Evolutionary conservation across 2,113 vertebrate species (phyloP).

Genomic region (Rousettus leschenaultii): DNA sequence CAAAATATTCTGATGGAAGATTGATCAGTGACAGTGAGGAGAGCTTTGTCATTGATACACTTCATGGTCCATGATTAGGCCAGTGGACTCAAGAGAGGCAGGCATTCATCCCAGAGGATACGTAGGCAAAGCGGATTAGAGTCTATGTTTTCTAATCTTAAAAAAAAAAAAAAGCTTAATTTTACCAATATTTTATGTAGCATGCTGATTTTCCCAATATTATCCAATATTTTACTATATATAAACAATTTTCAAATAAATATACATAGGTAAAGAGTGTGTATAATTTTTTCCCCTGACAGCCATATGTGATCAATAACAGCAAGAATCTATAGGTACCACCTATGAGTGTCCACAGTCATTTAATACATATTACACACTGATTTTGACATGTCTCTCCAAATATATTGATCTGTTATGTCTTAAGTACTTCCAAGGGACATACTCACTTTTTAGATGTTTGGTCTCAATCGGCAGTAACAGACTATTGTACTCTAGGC

Average conservation of each 20-base stretch:
- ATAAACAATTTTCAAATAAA: not conserved
- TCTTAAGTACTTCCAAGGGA: conserved; percentile 11
- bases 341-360: not conserved
- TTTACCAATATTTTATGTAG: not conserved
- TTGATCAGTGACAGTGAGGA: not conserved
- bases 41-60: not conserved
- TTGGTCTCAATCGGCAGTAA: not conserved
- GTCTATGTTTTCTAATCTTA: not conserved
- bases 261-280: not conserved
- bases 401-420: conserved; percentile 19
- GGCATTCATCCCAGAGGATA: not conserved
- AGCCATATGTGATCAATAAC: not conserved
- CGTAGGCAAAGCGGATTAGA: not conserved
- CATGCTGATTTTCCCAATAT: not conserved
- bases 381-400: not conserved
- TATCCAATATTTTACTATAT: not conserved
- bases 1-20: not conserved
- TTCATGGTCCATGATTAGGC: not conserved
- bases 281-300: not conserved
- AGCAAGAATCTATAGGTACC: not conserved
- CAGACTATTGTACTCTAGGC: not conserved
- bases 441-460: conserved; percentile 1
- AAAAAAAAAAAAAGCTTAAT: not conserved
- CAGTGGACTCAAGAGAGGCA: not conserved
- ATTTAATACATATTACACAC: conserved; percentile 11